Evolutionary conservation across 1,140 invertebrate genomes (phyloP), one percentile per base, ranked within the genome.

Genomic region (Macrocentrus cingulum): DNA sequence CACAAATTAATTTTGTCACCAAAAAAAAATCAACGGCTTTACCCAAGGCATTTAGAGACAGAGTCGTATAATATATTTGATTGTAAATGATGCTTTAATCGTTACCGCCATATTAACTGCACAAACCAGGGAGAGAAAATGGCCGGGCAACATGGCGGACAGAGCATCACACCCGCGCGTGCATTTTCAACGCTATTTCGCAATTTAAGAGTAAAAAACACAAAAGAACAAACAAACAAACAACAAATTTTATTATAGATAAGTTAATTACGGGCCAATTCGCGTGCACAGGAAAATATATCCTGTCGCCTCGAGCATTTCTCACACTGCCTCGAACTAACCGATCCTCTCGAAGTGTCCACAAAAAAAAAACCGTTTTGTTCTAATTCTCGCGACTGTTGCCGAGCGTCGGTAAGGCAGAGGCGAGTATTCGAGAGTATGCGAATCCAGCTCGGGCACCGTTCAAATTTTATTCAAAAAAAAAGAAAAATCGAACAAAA

Each of bases 321-420:
- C 54, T 56, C 54, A 49, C 54, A 56, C 54, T 56, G 54, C 54
- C 54, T 56, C 46, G 54, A 18, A 49, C 11, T n/a, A 46, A 37
- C 18, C 44, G 54, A 23, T 48, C 34, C 54, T 49, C 41, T 23
- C 15, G 19, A 49, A 32, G 16, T 49, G 9, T 13, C 19, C 15
- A 6, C 29, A 25, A 18, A 25, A 18, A 11, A 45, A n/a, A 20
- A 25, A 9, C 2, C 7, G 13, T 48, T 25, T 48, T 48, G n/a
- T 25, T 15, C 15, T 45, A 20, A 2, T 45, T 16, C 42, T 16
- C 16, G 8, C 8, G n/a, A 45, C 22, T 16, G 22, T 45, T 45
- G 42, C 16, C 42, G 8, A 45, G 20, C 20, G 36, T 29, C 9
- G 4, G 25, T 29, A 9, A 29, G 9, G 37, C 37, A n/a, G 16